These are phyloP conservation scores for Anhinga rufa DNA, from an alignment of 2,113 vertebrate genomes.

Conservation along the genomic window DNA sequence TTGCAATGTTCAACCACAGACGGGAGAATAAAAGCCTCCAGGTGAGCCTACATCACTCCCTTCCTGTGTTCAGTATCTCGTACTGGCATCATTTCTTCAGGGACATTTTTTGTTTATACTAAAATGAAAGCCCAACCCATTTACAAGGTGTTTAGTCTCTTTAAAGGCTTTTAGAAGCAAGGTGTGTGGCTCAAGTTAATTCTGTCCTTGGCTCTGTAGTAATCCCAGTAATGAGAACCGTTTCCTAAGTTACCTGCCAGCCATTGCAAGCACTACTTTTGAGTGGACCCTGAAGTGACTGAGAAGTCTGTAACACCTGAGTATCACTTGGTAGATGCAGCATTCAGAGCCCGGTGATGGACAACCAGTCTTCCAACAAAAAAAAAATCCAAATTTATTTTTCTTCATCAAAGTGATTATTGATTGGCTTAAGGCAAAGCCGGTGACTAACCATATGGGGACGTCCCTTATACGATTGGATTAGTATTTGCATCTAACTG, in stretches of 20 bases:
- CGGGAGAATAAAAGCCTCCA: not conserved
- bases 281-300: not conserved
- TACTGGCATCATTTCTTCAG: not conserved
- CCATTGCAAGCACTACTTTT: not conserved
- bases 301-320: not conserved
- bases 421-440: slow-evolving; percentile 74
- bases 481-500: slow-evolving; percentile 52
- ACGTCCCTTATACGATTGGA: slow-evolving; percentile 71
- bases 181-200: not conserved
- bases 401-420: slow-evolving; percentile 66
- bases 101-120: not conserved
- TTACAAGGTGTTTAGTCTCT: not conserved
- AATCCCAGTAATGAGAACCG: not conserved
- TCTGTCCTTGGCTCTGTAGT: not conserved
- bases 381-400: not conserved
- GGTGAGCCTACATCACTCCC: not conserved
- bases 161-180: not conserved
- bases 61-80: not conserved
- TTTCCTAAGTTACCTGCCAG: not conserved
- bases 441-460: slow-evolving; percentile 56
- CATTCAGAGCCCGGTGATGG: not conserved
- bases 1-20: not conserved
- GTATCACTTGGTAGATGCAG: not conserved
- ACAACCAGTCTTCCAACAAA: not conserved
- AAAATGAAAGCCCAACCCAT: not conserved